Evolutionary conservation across 2,888 invertebrate genomes (phyloP), one percentile per base, ranked within the genome.

Genomic region (Cerceris rybyensis): DNA sequence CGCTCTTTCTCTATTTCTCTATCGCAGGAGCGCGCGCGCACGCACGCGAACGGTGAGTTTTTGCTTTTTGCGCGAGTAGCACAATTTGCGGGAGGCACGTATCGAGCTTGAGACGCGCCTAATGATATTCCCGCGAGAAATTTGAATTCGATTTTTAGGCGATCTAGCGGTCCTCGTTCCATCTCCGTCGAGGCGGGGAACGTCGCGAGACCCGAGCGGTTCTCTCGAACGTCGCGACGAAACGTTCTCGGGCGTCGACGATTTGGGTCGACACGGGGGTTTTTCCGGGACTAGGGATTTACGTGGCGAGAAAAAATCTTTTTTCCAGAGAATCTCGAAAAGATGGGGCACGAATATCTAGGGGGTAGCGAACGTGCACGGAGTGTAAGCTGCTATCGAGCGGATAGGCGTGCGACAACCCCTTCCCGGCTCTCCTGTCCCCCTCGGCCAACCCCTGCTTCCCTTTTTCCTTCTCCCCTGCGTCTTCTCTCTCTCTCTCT

Each of bases 351-450:
- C 83, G 75, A 82, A 84, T 81, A 78, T 80, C 73, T 75, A 84
- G 81, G 84, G 86, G 88, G 85, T 80, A 86, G 88, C 74, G 88
- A 90, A 89, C 89, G 89, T 88, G 89, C 87, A 88, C 86, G 88
- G 90, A 88, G 89, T 89, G 89, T 90, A 91, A 92, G 91, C 91
- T 87, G 90, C 91, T 92, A 92, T 92, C 90, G 92, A 92, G 92
- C 91, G 92, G 88, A 89, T 91, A 91, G 90, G 90, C 90, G 90
- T 87, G 88, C 89, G 89, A 89, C 90, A 88, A 84, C 87, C 87
- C 77, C 82, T 82, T 83, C 80, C 86, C 85, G 84, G 66, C 68
- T 42, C 54, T 60, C 76, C 74, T 64, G 64, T 54, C 77, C 70
- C 64, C 68, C 63, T 57, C 70, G 80, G 69, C 79, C 78, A 70